Evolutionary conservation across 2,113 vertebrate species (phyloP).

Genomic region (Esox niger): DNA sequence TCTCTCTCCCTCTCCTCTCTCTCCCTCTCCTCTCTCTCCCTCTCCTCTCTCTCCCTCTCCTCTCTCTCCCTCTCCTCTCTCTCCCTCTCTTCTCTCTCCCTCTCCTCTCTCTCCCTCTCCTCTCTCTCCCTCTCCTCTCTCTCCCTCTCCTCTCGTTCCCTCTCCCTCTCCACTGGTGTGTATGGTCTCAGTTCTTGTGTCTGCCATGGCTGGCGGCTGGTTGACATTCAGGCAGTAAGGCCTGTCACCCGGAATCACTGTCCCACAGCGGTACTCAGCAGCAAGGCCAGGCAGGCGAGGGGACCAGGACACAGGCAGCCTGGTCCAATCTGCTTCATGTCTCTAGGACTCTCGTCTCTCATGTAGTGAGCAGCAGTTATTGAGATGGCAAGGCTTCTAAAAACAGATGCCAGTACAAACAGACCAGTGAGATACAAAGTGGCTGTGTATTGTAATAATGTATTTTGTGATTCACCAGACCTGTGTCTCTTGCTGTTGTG

Average conservation of each 20-base stretch:
- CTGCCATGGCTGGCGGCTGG: not conserved
- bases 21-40: no score
- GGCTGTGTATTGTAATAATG: not conserved
- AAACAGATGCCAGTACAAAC: not conserved
- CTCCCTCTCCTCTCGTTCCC: no score
- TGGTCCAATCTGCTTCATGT: not conserved
- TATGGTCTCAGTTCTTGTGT: not conserved
- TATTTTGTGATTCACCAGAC: not conserved
- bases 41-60: no score
- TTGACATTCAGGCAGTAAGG: conserved; percentile 33
- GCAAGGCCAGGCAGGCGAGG: not conserved
- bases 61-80: no score
- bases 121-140: no score
- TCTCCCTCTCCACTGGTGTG: not conserved
- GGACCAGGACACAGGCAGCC: not conserved
- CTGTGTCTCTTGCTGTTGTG: not conserved
- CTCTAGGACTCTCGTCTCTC: not conserved
- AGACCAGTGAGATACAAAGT: not conserved
- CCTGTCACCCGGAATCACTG: conserved; percentile 40
- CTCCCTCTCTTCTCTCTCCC: no score
- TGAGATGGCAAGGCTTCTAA: not conserved
- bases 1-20: no score
- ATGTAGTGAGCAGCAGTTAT: not conserved
- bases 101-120: no score
- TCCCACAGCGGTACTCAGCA: conserved; percentile 1